Evolutionary conservation across 2,113 vertebrate genomes (phyloP).

Genomic region (Chaetodon auriga): DNA sequence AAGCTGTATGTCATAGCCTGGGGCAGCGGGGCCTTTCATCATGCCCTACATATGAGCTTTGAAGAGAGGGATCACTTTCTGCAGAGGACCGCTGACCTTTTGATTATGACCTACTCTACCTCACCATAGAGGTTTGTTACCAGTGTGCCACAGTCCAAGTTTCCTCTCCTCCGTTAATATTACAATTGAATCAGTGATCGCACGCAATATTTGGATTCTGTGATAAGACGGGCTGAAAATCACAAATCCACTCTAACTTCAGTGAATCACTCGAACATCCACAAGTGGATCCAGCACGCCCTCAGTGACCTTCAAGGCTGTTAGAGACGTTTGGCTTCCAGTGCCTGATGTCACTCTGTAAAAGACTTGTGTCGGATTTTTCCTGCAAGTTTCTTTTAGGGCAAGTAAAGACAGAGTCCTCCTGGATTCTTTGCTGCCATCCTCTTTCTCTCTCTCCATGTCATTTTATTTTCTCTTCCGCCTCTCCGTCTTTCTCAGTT

Average conservation of each 20-base stretch:
- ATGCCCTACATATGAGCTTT: neutral
- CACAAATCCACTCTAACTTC: neutral
- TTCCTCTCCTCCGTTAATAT: neutral
- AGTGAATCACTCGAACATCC: no score
- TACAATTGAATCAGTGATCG: no score
- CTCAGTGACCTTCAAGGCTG: neutral
- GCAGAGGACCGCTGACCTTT: slow-evolving; percentile 48
- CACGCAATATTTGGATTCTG: no score
- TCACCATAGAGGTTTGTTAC: neutral
- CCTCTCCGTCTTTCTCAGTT: slow-evolving; percentile 32
- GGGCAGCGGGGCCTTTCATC: neutral
- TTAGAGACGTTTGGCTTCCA: neutral
- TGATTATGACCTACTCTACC: slow-evolving; percentile 8
- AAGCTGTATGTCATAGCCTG: neutral
- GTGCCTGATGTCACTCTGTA: neutral
- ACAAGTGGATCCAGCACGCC: fast-evolving
- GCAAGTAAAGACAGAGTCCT: slow-evolving; percentile 67
- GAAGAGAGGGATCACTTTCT: slow-evolving; percentile 29
- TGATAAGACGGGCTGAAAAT: no score
- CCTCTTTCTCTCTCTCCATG: slow-evolving; percentile 21
- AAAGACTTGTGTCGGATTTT: slow-evolving; percentile 17
- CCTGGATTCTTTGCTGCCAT: slow-evolving; percentile 39
- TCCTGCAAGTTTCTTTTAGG: slow-evolving; percentile 43
- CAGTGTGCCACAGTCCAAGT: fast-evolving
- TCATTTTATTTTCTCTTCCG: slow-evolving; percentile 29